Conservation (phyloP, 2,797 vertebrate species). For the Octomys mimax region DNA sequence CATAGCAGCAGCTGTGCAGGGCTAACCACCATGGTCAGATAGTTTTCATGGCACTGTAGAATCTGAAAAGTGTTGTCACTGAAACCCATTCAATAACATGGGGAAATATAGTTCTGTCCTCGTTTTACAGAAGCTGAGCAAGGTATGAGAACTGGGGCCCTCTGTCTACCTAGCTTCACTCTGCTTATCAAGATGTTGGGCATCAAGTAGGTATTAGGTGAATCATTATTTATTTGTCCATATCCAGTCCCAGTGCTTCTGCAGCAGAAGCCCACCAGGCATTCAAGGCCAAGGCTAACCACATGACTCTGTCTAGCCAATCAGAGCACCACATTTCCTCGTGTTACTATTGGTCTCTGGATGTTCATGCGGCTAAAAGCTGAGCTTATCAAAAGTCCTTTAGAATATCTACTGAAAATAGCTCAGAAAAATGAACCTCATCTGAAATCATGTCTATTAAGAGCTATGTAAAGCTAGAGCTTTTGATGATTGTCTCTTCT, state of each 20-base stretch:
- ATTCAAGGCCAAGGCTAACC: not conserved
- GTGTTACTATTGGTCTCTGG: not conserved
- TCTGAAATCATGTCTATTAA: not conserved
- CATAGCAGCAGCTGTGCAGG: not conserved
- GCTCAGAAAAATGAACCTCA: not conserved
- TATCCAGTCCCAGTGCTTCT: not conserved
- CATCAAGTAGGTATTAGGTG: not conserved
- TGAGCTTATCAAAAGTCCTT: not conserved
- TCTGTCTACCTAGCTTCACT: not conserved
- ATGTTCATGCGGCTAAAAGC: not conserved
- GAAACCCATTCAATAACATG: not conserved
- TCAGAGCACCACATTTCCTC: not conserved
- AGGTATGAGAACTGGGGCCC: not conserved
- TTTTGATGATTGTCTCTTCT: no score
- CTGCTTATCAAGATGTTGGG: not conserved
- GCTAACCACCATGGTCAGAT: not conserved
- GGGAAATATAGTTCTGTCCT: not conserved
- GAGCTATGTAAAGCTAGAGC: no score
- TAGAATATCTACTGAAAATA: not conserved
- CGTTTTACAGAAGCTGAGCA: not conserved
- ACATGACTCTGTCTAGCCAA: not conserved
- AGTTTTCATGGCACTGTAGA: no score
- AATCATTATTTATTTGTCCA: not conserved
- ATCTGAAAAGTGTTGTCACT: not conserved
- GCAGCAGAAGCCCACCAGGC: not conserved